phyloP scores from a whole-genome alignment of 2,888 invertebrate genomes.

The Acanthosoma haemorrhoidale region DNA sequence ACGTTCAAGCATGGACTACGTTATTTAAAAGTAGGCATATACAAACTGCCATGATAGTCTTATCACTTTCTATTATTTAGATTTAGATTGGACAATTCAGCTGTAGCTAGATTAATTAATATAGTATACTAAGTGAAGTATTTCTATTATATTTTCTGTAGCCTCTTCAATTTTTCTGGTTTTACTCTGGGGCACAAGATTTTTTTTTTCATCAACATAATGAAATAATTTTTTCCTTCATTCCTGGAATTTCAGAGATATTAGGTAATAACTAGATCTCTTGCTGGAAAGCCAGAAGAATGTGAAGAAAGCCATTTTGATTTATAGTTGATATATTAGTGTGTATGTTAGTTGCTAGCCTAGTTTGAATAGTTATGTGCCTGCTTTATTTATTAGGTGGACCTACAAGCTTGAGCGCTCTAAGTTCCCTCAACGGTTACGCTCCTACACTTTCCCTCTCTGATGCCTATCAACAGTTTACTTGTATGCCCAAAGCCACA shows the following conservation, averaged over 20 bases:
- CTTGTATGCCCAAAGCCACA: slow-evolving; percentile 38
- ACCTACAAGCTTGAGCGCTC: slow-evolving; percentile 38
- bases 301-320: too few species aligned
- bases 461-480: slow-evolving; percentile 40
- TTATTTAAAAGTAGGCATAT: background rate
- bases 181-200: too few species aligned
- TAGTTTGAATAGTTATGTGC: slow-evolving; percentile 15
- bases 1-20: background rate
- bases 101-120: background rate
- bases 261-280: too few species aligned
- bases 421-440: slow-evolving; percentile 40
- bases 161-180: too few species aligned
- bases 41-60: too few species aligned
- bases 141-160: too few species aligned
- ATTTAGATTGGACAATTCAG: background rate
- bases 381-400: slow-evolving; percentile 30
- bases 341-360: background rate
- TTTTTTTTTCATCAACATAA: too few species aligned
- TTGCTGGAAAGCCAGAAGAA: too few species aligned
- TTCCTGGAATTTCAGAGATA: too few species aligned
- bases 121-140: background rate
- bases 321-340: too few species aligned
- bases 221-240: too few species aligned
- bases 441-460: slow-evolving; percentile 38
- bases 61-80: background rate